Conservation (phyloP, 2,113 vertebrate species). For the Turdus rufiventris region DNA sequence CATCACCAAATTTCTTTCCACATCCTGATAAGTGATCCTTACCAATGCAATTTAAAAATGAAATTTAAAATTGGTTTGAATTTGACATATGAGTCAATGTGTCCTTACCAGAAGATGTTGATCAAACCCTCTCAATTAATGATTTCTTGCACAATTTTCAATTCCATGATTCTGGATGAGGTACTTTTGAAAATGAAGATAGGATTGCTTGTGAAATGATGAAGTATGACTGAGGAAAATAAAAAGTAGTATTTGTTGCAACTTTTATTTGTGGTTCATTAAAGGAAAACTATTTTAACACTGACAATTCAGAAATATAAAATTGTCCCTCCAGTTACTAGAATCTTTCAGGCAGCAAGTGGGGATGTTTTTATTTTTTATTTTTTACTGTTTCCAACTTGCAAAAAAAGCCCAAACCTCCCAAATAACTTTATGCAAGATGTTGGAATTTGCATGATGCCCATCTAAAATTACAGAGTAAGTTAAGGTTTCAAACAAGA, state of each 20-base stretch:
- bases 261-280: slow-evolving; percentile 43
- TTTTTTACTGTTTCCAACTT: neutral
- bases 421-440: neutral
- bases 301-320: slow-evolving; percentile 8
- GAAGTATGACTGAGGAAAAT: neutral
- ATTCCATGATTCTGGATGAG: neutral
- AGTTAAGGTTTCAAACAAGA: slow-evolving; percentile 26
- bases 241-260: neutral
- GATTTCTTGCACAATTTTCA: neutral
- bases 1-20: neutral
- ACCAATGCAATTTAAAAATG: neutral
- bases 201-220: neutral
- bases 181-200: slow-evolving; percentile 26
- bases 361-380: neutral
- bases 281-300: neutral
- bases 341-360: neutral
- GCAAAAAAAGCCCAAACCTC: neutral
- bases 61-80: neutral
- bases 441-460: neutral
- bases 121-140: neutral
- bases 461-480: slow-evolving; percentile 50
- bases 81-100: neutral
- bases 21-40: neutral
- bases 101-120: neutral
- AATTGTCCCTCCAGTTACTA: neutral